Base-by-base conservation (phyloP, 1,140 invertebrate species). In the Drosophila nasuta region DNA sequence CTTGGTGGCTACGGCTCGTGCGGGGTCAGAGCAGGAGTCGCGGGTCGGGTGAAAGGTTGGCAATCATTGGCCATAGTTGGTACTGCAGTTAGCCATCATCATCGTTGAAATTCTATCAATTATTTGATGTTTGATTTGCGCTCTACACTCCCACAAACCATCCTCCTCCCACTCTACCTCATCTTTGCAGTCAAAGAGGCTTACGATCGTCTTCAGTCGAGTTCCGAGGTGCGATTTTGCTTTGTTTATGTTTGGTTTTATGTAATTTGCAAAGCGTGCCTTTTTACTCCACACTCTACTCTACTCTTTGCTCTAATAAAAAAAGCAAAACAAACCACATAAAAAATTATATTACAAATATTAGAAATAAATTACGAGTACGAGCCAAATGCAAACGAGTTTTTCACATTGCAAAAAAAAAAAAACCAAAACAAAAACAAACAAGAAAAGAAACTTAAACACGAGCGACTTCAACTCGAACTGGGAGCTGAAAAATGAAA, bases 311-410 rank as follows among this genome's bases (percentile, higher is more conserved):
- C 62, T 75, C 73, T 80, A 87, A 77, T 88, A 88, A 86, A 82
- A 73, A 25, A 25, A 25, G 62, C 78, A 51, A 51, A 52, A 45
- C 75, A 49, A 79, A 65, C 52, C 59, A 58, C 41, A 68, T 46
- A 67, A 72, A 63, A 75, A 66, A 65, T 20, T 72, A 76, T 79
- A 76, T 76, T 76, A 63, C 81, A 85, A 83, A 85, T 83, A 85
- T 85, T 83, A 83, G 77, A 83, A 85, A 72, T 85, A 83, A 83
- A 83, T 85, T 81, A 83, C 81, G 77, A 85, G 69, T 74, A 77
- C 82, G 73, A 77, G 62, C 77, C 77, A 81, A 85, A 83, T 85
- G 81, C 81, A 83, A 83, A 83, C 81, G 77, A 86, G 81, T 83
- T 83, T 79, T 69, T 76, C 20, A 13, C 59, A 71, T 79, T 75